Conservation (phyloP, 2,113 vertebrate species). For the Protobothrops mucrosquamatus region DNA sequence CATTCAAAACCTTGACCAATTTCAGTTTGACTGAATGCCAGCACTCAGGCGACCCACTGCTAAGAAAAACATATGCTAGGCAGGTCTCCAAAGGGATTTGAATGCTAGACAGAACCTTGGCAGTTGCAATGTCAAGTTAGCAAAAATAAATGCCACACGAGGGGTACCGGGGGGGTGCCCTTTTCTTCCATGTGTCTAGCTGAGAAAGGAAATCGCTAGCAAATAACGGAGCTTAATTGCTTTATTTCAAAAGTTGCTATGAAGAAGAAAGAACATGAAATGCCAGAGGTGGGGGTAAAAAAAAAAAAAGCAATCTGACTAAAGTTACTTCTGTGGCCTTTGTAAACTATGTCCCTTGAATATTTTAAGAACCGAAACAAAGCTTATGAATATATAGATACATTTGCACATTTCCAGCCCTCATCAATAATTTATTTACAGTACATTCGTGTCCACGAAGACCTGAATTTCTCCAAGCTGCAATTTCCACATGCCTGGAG, state of each 20-base stretch:
- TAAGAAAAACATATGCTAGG: slow-evolving; percentile 59
- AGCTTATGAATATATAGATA: too few species aligned
- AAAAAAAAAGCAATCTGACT: background rate
- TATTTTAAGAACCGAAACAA: background rate
- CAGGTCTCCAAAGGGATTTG: slow-evolving; percentile 41
- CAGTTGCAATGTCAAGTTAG: slow-evolving; percentile 48
- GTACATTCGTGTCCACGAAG: background rate
- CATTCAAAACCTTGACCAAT: slow-evolving; percentile 76
- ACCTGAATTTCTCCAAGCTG: background rate
- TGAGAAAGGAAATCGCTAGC: slow-evolving; percentile 36
- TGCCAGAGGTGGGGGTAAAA: background rate
- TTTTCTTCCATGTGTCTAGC: slow-evolving; percentile 39
- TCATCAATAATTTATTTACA: background rate
- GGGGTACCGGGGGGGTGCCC: slow-evolving; percentile 32
- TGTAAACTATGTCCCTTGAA: background rate
- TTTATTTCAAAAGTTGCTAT: slow-evolving; percentile 57
- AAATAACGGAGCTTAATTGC: slow-evolving; percentile 56
- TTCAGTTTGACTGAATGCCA: slow-evolving; percentile 74
- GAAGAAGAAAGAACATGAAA: slow-evolving; percentile 51
- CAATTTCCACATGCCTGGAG: background rate
- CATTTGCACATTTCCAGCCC: background rate
- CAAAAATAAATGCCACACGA: slow-evolving; percentile 53
- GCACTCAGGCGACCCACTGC: slow-evolving; percentile 58
- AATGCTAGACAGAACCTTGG: slow-evolving; percentile 48
- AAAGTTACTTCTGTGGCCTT: slow-evolving; percentile 12